Evolutionary conservation across 2,113 vertebrate genomes (phyloP).

Genomic region (Solenodon paradoxus): DNA sequence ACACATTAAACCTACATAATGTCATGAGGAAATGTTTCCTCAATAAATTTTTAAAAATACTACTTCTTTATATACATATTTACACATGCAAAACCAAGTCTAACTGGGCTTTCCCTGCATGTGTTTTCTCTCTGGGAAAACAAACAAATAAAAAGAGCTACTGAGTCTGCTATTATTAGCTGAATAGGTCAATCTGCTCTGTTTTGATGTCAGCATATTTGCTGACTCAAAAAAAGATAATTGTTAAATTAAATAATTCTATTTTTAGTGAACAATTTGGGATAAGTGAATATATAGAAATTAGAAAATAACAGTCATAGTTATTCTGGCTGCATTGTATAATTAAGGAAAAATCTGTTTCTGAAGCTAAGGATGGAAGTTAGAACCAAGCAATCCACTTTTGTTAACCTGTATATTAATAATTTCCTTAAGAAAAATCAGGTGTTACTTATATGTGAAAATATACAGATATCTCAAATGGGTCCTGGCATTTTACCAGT

Average conservation of each 20-base stretch:
- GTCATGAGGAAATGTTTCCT: too few species aligned
- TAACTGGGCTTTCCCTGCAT: not conserved
- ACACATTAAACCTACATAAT: too few species aligned
- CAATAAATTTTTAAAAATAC: too few species aligned
- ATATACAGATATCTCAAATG: not conserved
- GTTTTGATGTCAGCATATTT: not conserved
- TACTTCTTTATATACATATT: not conserved
- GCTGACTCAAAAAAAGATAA: not conserved
- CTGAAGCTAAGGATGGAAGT: too few species aligned
- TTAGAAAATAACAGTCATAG: not conserved
- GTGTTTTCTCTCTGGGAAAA: not conserved
- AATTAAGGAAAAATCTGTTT: too few species aligned
- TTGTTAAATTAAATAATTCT: not conserved
- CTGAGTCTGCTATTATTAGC: fast-evolving
- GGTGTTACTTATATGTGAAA: not conserved
- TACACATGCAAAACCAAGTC: not conserved
- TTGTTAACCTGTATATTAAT: not conserved
- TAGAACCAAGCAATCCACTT: too few species aligned
- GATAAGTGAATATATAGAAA: not conserved
- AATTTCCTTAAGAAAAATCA: not conserved
- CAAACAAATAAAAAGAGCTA: not conserved
- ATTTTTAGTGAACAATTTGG: not conserved
- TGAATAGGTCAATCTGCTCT: not conserved
- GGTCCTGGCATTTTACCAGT: not conserved
- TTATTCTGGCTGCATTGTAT: too few species aligned